These are phyloP conservation scores for Crepidodera aurea DNA, from an alignment of 2,888 invertebrate genomes.

Conservation along the genomic window DNA sequence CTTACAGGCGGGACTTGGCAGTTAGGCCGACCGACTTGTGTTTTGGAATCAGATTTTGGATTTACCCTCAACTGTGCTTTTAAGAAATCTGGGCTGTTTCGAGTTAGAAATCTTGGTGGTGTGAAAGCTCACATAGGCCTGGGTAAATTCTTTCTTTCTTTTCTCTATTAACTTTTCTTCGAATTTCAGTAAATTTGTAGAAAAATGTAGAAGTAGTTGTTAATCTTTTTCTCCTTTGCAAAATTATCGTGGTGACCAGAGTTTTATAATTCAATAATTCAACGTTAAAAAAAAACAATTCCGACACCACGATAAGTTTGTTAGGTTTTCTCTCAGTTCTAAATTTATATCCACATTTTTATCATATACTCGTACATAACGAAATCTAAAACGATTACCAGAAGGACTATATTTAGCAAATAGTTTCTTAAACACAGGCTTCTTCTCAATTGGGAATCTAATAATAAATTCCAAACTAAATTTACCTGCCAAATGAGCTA, in stretches of 20 bases:
- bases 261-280: no score
- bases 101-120: slow-evolving; percentile 89
- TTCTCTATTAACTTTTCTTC: slow-evolving; percentile 30
- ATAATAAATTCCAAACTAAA: no score
- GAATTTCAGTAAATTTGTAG: slow-evolving; percentile 20
- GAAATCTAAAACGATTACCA: no score
- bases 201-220: slow-evolving; percentile 8
- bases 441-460: no score
- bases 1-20: slow-evolving; percentile 69
- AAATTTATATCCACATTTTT: neutral
- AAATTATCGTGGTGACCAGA: slow-evolving; percentile 1
- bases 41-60: slow-evolving; percentile 88
- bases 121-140: slow-evolving; percentile 89
- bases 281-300: no score
- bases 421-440: no score
- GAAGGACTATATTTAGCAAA: no score
- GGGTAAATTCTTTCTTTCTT: slow-evolving; percentile 68
- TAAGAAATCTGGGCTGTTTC: slow-evolving; percentile 90
- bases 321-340: neutral
- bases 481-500: no score
- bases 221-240: slow-evolving; percentile 2
- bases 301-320: neutral
- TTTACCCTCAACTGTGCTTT: slow-evolving; percentile 91
- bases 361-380: no score
- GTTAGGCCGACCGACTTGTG: slow-evolving; percentile 79